Conservation (phyloP, 2,113 vertebrate species). For the Colaptes auratus region DNA sequence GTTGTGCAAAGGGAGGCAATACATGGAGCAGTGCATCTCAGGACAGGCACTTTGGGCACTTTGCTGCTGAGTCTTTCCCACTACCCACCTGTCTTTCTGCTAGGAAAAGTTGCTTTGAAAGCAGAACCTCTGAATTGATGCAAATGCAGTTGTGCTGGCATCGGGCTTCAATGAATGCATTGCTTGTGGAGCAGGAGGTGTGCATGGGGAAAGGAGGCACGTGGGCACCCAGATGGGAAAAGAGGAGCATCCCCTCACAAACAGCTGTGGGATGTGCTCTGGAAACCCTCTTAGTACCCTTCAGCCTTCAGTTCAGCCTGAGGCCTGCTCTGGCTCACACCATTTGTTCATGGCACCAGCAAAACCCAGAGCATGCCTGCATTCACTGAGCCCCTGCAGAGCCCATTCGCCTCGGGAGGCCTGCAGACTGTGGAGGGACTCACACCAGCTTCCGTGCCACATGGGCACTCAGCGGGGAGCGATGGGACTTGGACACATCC, state of each 20-base stretch:
- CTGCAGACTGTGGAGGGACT: accelerated
- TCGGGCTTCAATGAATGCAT: neutral
- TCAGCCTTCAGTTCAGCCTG: neutral
- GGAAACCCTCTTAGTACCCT: neutral
- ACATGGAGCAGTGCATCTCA: neutral
- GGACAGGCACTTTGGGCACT: neutral
- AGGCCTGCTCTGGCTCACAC: neutral
- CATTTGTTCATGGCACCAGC: neutral
- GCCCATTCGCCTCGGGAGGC: accelerated
- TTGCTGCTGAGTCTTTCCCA: neutral
- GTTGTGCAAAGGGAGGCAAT: neutral
- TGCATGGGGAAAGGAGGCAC: neutral
- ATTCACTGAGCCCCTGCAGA: neutral
- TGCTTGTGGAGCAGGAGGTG: neutral
- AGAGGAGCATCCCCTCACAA: neutral
- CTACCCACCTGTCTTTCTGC: neutral
- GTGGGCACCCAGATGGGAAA: neutral
- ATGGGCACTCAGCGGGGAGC: accelerated
- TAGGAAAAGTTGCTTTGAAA: neutral
- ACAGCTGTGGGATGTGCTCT: neutral
- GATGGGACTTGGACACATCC: accelerated
- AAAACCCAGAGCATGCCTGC: neutral
- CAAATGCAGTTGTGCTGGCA: neutral
- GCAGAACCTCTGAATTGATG: neutral
- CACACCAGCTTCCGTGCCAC: accelerated